These are phyloP conservation scores for Acanthaster planci DNA, from an alignment of 35 echinoderm and acorn worm genomes.

Conservation along the genomic window DNA sequence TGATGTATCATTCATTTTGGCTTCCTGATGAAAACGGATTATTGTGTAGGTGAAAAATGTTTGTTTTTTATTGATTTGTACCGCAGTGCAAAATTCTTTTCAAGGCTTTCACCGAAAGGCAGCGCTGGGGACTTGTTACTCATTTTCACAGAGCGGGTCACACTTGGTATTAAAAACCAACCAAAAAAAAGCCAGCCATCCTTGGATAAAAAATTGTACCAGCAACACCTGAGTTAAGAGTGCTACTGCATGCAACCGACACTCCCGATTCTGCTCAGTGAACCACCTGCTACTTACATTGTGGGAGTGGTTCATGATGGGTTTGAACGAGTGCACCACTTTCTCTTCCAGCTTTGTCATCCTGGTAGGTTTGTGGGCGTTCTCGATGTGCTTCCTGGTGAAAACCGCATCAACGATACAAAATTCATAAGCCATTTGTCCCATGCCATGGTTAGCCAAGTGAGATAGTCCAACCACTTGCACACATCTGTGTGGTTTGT, in stretches of 20 bases:
- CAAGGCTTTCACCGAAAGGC: too few species aligned
- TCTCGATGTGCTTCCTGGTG: slow-evolving; percentile 9
- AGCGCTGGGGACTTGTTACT: too few species aligned
- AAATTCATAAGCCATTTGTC: background rate
- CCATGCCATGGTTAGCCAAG: background rate
- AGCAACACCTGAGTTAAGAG: background rate
- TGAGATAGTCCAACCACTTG: too few species aligned
- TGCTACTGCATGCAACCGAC: background rate
- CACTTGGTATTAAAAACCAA: background rate
- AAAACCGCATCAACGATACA: background rate
- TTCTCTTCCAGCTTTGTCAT: background rate
- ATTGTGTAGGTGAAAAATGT: too few species aligned
- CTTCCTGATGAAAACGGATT: too few species aligned
- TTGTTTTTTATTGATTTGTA: too few species aligned
- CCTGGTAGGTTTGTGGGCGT: slow-evolving; percentile 20
- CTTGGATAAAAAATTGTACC: background rate
- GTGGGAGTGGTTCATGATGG: slow-evolving; percentile 15
- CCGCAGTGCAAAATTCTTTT: too few species aligned
- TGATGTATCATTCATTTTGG: too few species aligned
- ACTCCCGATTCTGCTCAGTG: background rate
- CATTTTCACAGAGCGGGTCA: too few species aligned
- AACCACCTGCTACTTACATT: slow-evolving; percentile 21
- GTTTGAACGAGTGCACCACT: slow-evolving; percentile 22
- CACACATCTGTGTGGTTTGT: too few species aligned
- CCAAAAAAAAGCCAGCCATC: background rate